Evolutionary conservation across 1,140 invertebrate genomes (phyloP).

Genomic region (Wasmannia auropunctata): DNA sequence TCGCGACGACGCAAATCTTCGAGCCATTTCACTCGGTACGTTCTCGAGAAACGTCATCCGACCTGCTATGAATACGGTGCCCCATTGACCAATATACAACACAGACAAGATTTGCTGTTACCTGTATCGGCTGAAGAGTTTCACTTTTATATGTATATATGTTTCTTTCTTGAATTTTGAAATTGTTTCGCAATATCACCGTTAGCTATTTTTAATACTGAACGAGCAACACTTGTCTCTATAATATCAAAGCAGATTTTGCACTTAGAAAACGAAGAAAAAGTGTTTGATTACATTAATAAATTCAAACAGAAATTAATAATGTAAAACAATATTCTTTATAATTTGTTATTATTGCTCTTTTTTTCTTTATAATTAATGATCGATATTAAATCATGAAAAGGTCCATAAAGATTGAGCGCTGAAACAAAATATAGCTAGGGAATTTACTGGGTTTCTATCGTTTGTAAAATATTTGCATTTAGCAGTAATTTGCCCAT

Average conservation of each 20-base stretch:
- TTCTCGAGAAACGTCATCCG: slow-evolving; percentile 53
- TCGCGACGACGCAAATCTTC: neutral
- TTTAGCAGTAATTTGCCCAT: neutral
- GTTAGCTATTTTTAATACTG: neutral
- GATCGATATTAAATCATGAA: too few species aligned
- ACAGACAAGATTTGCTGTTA: slow-evolving; percentile 15
- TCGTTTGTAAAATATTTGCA: neutral
- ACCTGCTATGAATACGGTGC: slow-evolving; percentile 62
- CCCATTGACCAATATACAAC: slow-evolving; percentile 61
- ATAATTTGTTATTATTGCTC: neutral
- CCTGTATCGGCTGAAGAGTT: slow-evolving; percentile 33
- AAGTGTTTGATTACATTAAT: neutral
- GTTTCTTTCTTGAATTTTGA: slow-evolving; percentile 31
- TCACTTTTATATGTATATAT: slow-evolving; percentile 65
- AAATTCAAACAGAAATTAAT: neutral
- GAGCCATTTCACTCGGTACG: slow-evolving; percentile 56
- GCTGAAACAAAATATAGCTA: neutral
- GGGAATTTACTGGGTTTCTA: neutral
- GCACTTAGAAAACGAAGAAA: neutral
- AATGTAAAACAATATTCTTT: neutral
- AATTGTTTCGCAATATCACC: slow-evolving; percentile 10
- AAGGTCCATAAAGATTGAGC: neutral
- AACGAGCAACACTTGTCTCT: neutral
- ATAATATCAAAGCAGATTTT: neutral
- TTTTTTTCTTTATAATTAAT: too few species aligned